Evolutionary conservation across 1,140 invertebrate genomes (phyloP), one percentile per base, ranked within the genome.

Genomic region (Lepidurus packardi): DNA sequence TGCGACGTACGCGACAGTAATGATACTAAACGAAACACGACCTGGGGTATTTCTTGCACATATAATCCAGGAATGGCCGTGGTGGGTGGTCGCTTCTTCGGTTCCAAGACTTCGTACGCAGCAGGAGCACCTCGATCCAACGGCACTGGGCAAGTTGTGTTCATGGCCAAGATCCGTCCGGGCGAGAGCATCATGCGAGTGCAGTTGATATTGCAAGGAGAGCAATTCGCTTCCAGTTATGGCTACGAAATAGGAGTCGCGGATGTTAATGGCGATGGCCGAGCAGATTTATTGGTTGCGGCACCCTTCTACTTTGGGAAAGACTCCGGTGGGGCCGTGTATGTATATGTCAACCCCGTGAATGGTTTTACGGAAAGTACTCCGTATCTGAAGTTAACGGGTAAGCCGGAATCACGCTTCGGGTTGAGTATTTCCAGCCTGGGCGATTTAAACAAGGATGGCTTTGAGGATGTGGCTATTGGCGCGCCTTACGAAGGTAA

Each of bases 401-500:
- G 93, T 4, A 89, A 90, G 76, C 83, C 86, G 73, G 92, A 94
- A 85, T 93, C 92, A 73, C 90, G 86, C 80, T 97, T 96, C 85
- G 95, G 95, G 7, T 91, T 96, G 80, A 89, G 96, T 0, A 86
- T 98, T 78, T 89, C 94, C 2, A 92, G 92, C 83, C 85, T 95
- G 34, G 94, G 94, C 44, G 96, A 98, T 85, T 87, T 98, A 9
- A 97, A 98, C 84, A 93, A 93, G 85, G 96, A 98, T 84, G 91
- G 91, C 0, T 95, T 90, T 83, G 92, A 93, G 82, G 96, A 98
- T 84, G 86, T 98, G 74, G 95, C 94, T 0, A 90, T 98, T 77
- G 96, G 96, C 21, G 95, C 95, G 34, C 96, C 95, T 0, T 97
- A 96, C 83, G 94, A 96, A 85, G 90, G 89, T 2, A 65, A n/a